Evolutionary conservation across 1,140 invertebrate species (phyloP).

Genomic region (Psilanteris sp.): DNA sequence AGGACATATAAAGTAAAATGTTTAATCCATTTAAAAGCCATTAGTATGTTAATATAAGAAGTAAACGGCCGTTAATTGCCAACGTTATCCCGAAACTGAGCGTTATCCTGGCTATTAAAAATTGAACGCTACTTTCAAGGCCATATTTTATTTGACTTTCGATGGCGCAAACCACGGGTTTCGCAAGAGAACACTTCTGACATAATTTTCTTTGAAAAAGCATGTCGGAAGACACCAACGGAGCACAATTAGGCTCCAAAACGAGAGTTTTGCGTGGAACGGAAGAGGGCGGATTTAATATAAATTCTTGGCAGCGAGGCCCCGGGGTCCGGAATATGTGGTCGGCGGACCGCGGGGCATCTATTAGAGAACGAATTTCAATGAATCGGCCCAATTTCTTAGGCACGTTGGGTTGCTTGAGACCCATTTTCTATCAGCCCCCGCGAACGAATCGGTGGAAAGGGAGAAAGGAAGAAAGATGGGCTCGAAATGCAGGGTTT

Average conservation of each 20-base stretch:
- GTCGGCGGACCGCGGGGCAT: slow-evolving; percentile 2
- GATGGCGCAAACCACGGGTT: neutral
- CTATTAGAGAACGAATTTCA: slow-evolving; percentile 63
- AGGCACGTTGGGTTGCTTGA: slow-evolving; percentile 53
- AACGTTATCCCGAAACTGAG: neutral
- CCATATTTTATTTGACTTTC: neutral
- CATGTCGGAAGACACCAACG: slow-evolving; percentile 10
- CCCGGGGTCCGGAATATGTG: slow-evolving; percentile 29
- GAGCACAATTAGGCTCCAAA: slow-evolving; percentile 33
- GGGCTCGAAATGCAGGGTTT: slow-evolving; percentile 8
- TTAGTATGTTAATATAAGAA: neutral
- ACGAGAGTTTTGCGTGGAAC: slow-evolving; percentile 50
- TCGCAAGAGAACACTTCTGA: neutral
- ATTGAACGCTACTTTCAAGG: neutral
- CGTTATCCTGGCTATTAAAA: neutral
- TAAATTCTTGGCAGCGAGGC: slow-evolving; percentile 47
- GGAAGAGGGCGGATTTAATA: slow-evolving; percentile 56
- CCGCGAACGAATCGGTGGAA: slow-evolving; percentile 40
- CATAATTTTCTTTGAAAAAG: slow-evolving; percentile 10
- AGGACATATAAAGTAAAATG: neutral
- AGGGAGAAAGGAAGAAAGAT: neutral
- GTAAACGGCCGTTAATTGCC: neutral
- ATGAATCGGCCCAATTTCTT: slow-evolving; percentile 66
- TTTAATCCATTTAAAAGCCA: neutral
- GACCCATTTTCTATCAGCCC: slow-evolving; percentile 61